Percentiles rank a stretch among this genome's conserved stretches.
Conservation (phyloP, 2,888 invertebrate species). For the Lingula anatina region DNA sequence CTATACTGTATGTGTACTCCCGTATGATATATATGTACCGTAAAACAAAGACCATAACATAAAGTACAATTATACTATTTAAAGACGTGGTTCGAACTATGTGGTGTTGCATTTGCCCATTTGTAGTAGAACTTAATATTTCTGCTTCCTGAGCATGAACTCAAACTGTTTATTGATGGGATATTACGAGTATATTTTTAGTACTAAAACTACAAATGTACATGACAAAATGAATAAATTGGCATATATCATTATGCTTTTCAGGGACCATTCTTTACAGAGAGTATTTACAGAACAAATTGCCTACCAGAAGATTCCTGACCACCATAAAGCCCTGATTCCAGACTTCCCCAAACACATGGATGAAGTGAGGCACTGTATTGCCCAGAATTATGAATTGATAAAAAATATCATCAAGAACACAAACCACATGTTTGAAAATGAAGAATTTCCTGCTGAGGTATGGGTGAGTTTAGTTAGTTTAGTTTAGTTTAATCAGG, state of each 20-base stretch:
- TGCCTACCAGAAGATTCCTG: slow-evolving; percentile 69
- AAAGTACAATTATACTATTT: too few species aligned
- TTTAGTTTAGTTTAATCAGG: not conserved
- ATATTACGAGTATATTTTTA: slow-evolving; percentile 7
- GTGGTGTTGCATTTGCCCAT: not conserved
- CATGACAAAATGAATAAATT: too few species aligned
- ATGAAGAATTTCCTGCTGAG: slow-evolving; percentile 53
- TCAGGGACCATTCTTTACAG: slow-evolving; percentile 70
- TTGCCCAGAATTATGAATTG: slow-evolving; percentile 65
- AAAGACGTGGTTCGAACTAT: not conserved
- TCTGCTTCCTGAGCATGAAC: not conserved
- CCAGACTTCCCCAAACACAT: slow-evolving; percentile 72
- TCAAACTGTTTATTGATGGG: not conserved
- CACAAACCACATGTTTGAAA: slow-evolving; percentile 80
- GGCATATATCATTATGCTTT: too few species aligned
- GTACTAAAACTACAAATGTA: too few species aligned
- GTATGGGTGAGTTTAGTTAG: slow-evolving; percentile 6
- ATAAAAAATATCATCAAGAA: slow-evolving; percentile 70
- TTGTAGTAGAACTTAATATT: not conserved
- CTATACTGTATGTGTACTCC: too few species aligned
- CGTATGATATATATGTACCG: not conserved
- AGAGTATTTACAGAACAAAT: slow-evolving; percentile 72
- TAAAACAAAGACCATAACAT: too few species aligned
- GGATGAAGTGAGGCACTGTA: slow-evolving; percentile 68
- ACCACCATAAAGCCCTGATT: slow-evolving; percentile 70